Base-by-base conservation (phyloP, 2,888 invertebrate species). In the Epistrophe grossulariae region DNA sequence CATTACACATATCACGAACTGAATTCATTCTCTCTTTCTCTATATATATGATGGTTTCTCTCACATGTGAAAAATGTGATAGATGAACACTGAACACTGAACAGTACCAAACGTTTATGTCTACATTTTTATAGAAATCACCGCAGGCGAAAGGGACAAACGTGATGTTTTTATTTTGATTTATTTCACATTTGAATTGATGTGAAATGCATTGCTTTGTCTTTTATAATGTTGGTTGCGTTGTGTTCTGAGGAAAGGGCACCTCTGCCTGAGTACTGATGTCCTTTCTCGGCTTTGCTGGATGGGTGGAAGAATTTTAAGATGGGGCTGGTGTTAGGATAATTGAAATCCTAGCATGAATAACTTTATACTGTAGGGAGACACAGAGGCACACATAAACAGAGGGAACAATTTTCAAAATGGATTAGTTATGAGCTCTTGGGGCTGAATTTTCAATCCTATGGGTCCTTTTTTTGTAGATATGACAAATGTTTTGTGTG, bases 81-180 rank as follows among this genome's bases (percentile, higher is more conserved):
- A 64, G 48, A 31, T 35, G 66, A 66, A 66, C 24, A 3, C 48
- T 48, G 28, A 10, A 45, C 35, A 31, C 24, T 31, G 66, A 66
- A 66, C 48, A 66, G 45, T n/a, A 48, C 35, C 50, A 68, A 68
- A 19, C 68, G 50, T 50, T 68, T 68, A 68, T 45, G 45, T 64
- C 43, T 64, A 28, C 50, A 50, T 68, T 48, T 68, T 48, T 76
- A 79, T 72, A 87, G 72, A 83, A 87, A 87, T 87, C 87, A 87
- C 87, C 87, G 79, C 82, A 74, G 83, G 82, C 85, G 9, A 82
- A 73, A 66, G 66, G 78, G 82, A 74, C 82, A 82, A 83, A 87
- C 79, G 82, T 87, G 79, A 72, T 76, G 79, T 87, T 87, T 87
- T 87, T 87, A 79, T 87, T 82, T 87, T 79, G 83, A 87, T 83